Evolutionary conservation across 2,888 invertebrate genomes (phyloP).

Genomic region (Plagiodera versicolora): DNA sequence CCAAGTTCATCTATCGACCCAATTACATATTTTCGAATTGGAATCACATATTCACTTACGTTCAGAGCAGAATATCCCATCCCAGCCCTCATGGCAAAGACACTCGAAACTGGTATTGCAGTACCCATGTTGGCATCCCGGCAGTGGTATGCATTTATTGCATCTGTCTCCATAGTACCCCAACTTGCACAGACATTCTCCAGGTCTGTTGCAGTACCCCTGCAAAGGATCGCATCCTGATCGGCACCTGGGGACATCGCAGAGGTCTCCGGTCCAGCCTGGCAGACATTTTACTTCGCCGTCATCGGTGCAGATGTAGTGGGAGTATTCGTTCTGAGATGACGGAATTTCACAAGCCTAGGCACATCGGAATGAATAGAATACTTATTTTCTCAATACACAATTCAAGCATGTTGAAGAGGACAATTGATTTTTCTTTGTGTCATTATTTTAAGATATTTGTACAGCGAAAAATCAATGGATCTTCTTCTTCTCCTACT

Average conservation of each 20-base stretch:
- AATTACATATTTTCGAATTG: no score
- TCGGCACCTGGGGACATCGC: slow-evolving; percentile 87
- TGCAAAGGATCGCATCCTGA: slow-evolving; percentile 87
- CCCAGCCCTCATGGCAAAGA: slow-evolving; percentile 83
- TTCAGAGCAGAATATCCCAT: slow-evolving; percentile 85
- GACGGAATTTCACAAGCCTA: slow-evolving; percentile 83
- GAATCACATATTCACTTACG: slow-evolving; percentile 60
- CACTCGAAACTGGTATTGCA: slow-evolving; percentile 88
- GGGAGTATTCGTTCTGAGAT: slow-evolving; percentile 81
- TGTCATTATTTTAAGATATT: no score
- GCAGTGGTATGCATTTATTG: slow-evolving; percentile 82
- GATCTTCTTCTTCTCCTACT: no score
- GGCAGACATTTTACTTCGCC: slow-evolving; percentile 86
- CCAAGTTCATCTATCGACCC: no score
- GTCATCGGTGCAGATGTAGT: slow-evolving; percentile 85
- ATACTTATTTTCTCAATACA: no score
- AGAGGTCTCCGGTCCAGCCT: slow-evolving; percentile 88
- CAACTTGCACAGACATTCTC: slow-evolving; percentile 86
- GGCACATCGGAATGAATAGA: background rate
- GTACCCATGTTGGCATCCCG: slow-evolving; percentile 84
- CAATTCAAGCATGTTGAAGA: no score
- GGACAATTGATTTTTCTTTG: no score
- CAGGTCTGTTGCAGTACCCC: slow-evolving; percentile 86
- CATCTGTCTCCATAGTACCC: slow-evolving; percentile 86
- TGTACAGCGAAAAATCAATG: no score